Evolutionary conservation across 1,140 invertebrate genomes (phyloP).

Genomic region (Eumaeus atala): DNA sequence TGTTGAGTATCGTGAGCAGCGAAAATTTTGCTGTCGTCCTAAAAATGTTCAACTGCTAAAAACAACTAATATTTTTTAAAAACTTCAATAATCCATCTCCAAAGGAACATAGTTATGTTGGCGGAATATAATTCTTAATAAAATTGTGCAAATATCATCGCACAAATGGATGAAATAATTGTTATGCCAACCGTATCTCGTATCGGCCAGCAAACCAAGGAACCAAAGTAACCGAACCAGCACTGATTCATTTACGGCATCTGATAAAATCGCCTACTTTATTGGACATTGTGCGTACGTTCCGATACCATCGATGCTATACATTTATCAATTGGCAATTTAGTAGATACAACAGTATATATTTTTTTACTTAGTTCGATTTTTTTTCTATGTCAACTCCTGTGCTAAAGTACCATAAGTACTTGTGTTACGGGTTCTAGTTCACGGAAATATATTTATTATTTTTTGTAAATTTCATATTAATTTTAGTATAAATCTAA

Average conservation of each 20-base stretch:
- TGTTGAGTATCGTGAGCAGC: no score
- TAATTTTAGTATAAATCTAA: no score
- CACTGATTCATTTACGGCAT: constrained; percentile 63
- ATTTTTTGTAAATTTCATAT: no score
- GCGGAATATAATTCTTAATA: not conserved
- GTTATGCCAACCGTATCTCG: constrained; percentile 18
- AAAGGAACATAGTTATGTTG: no score
- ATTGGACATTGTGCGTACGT: constrained; percentile 62
- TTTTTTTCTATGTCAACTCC: constrained; percentile 30
- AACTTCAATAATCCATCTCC: no score
- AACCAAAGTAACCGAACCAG: constrained; percentile 28
- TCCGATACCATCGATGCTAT: constrained; percentile 47
- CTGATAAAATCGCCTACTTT: constrained; percentile 64
- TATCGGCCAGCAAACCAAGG: constrained; percentile 29
- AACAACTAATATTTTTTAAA: no score
- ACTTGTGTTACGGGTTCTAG: no score
- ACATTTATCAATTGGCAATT: constrained; percentile 44
- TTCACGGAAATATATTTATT: no score
- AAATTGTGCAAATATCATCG: not conserved
- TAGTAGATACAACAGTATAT: constrained; percentile 12
- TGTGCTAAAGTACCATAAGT: not conserved
- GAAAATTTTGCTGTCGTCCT: no score
- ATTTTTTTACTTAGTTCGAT: constrained; percentile 37
- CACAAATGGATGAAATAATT: constrained; percentile 11
- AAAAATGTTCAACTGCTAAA: no score